Conservation (phyloP, 2,888 invertebrate genomes). For the Epinotia bilunana region DNA sequence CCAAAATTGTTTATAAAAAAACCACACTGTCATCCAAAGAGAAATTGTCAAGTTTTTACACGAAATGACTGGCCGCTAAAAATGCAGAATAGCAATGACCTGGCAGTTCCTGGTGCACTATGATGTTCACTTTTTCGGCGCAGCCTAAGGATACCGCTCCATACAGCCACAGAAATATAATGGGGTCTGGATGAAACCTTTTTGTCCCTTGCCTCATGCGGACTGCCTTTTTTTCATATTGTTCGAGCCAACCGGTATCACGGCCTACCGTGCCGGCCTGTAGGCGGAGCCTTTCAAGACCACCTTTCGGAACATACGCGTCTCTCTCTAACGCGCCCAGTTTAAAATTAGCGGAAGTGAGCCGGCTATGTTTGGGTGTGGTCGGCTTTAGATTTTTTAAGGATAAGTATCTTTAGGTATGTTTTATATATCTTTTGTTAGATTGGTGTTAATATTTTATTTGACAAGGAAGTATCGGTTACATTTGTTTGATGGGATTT, state of each 20-base stretch:
- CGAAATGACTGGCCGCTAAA: constrained; percentile 60
- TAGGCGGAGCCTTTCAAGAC: constrained; percentile 62
- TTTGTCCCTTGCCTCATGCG: constrained; percentile 71
- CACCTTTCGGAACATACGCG: constrained; percentile 34
- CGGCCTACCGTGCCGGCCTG: constrained; percentile 63
- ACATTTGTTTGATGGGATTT: constrained; percentile 14
- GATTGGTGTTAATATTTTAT: constrained; percentile 38
- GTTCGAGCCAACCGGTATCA: constrained; percentile 69
- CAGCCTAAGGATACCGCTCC: constrained; percentile 68
- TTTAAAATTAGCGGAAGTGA: constrained; percentile 48
- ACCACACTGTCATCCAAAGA: constrained; percentile 61
- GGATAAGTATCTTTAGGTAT: constrained; percentile 50
- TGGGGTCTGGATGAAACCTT: constrained; percentile 70
- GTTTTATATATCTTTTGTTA: constrained; percentile 36
- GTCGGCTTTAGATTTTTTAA: constrained; percentile 57
- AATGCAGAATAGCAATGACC: constrained; percentile 61
- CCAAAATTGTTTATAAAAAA: constrained; percentile 49
- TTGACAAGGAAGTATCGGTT: constrained; percentile 16
- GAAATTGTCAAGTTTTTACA: constrained; percentile 59
- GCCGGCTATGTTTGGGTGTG: constrained; percentile 54
- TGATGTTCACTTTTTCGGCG: constrained; percentile 65
- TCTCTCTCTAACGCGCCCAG: constrained; percentile 54
- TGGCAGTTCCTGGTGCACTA: constrained; percentile 63
- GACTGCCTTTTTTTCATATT: constrained; percentile 71
- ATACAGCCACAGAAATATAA: constrained; percentile 65